A percentile compares a stretch with the other conserved stretches of the same genome.
Conservation (phyloP, 2,113 vertebrate genomes). For the Prionailurus viverrinus region DNA sequence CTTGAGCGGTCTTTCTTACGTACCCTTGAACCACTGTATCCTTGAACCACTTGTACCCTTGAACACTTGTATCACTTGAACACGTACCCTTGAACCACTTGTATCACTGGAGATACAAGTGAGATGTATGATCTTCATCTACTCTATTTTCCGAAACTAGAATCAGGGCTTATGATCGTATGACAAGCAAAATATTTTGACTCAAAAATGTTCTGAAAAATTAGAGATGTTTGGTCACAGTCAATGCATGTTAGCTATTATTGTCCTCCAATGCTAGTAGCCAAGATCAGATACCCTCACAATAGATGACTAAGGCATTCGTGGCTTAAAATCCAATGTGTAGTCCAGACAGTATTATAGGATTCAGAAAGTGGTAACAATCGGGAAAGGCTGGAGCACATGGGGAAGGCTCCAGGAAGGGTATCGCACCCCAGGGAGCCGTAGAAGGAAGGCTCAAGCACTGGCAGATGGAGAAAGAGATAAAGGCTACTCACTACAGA, state of each 20-base stretch:
- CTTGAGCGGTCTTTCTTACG: not conserved
- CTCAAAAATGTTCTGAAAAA: not conserved
- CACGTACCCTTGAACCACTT: not conserved
- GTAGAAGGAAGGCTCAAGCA: not conserved
- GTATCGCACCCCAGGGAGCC: too few relatives aligned
- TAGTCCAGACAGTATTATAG: not conserved
- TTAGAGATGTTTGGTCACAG: not conserved
- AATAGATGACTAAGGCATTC: not conserved
- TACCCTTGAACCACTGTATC: not conserved
- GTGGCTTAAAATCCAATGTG: slow-evolving; percentile 2
- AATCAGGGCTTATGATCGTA: not conserved
- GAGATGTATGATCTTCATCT: not conserved
- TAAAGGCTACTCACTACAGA: not conserved
- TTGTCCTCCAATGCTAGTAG: not conserved
- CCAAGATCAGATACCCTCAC: not conserved
- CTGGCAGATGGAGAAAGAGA: not conserved
- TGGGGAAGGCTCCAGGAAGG: too few relatives aligned
- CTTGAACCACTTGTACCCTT: too few relatives aligned
- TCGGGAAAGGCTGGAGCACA: not conserved
- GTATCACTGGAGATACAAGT: not conserved
- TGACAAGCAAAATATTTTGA: not conserved
- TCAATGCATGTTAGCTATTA: not conserved
- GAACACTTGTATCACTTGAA: too few relatives aligned
- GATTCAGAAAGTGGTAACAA: not conserved
- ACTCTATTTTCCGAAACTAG: not conserved